Conservation (phyloP, 2,888 invertebrate genomes). For the Spodoptera picta region DNA sequence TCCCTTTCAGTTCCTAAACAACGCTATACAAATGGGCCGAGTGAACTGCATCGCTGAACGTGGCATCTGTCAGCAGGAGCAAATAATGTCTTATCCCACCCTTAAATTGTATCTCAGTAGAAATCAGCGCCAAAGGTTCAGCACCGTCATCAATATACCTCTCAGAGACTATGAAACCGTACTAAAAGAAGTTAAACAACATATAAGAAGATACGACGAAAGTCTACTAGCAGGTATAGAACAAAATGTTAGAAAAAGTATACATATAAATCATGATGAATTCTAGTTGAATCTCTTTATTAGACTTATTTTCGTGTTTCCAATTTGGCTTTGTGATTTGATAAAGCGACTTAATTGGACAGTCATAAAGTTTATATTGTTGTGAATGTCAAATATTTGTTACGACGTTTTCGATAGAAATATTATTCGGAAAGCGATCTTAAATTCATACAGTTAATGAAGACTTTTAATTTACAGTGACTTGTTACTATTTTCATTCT, state of each 20-base stretch:
- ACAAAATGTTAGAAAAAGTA: conserved; percentile 54
- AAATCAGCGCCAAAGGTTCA: conserved; percentile 65
- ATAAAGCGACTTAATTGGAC: background rate
- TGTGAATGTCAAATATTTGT: too few relatives aligned
- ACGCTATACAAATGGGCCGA: conserved; percentile 77
- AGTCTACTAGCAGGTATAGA: conserved; percentile 62
- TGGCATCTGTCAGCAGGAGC: conserved; percentile 79
- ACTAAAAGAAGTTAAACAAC: conserved; percentile 68
- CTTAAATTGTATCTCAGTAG: conserved; percentile 75
- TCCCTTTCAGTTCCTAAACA: conserved; percentile 72
- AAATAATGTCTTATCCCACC: conserved; percentile 78
- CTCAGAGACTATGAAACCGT: conserved; percentile 66
- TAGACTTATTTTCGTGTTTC: background rate
- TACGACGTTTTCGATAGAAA: too few relatives aligned
- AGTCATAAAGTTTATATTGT: conserved; percentile 1
- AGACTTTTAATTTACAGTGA: too few relatives aligned
- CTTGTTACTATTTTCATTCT: too few relatives aligned
- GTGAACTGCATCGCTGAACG: conserved; percentile 82
- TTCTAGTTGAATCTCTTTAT: conserved; percentile 61
- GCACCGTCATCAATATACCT: conserved; percentile 69
- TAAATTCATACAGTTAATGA: too few relatives aligned
- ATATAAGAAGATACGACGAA: conserved; percentile 68
- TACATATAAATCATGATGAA: conserved; percentile 74
- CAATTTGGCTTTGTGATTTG: background rate
- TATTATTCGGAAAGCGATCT: too few relatives aligned